Evolutionary conservation across 2,888 invertebrate genomes (phyloP).

Genomic region (Trachelus troglodyta): DNA sequence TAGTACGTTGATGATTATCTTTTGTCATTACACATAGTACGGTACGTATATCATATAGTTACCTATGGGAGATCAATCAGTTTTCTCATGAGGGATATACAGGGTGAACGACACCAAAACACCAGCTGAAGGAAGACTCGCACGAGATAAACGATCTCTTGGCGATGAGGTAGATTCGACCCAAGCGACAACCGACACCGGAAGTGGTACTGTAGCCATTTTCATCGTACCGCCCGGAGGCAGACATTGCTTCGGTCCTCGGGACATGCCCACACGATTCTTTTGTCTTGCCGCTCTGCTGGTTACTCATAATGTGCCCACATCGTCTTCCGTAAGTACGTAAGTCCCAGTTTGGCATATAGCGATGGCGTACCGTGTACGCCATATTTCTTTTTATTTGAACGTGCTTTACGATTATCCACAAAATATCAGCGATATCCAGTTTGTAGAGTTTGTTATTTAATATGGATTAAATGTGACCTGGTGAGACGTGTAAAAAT

Average conservation of each 20-base stretch:
- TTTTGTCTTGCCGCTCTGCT: conserved; percentile 54
- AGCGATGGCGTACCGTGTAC: neutral
- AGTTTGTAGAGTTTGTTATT: neutral
- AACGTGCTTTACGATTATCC: neutral
- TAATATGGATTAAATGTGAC: neutral
- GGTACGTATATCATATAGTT: neutral
- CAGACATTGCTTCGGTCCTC: conserved; percentile 30
- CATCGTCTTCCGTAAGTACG: neutral
- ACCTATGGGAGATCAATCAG: neutral
- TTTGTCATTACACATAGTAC: neutral
- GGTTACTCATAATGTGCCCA: conserved; percentile 26
- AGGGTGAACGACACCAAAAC: neutral
- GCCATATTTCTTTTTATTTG: neutral
- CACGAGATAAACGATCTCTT: conserved; percentile 1
- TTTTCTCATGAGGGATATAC: neutral
- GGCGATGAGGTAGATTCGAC: neutral
- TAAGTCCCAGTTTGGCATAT: neutral
- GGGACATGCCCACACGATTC: conserved; percentile 40
- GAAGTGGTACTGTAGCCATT: conserved; percentile 41
- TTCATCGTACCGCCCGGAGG: conserved; percentile 17
- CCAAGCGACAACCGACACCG: conserved; percentile 27
- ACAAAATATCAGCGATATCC: neutral
- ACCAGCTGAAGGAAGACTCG: neutral
- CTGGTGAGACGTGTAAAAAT: neutral
- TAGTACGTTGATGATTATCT: neutral